Percentiles rank a stretch among this genome's conserved stretches.
Conservation (phyloP, 2,797 vertebrate species). For the Amblyopsis hoosieri region DNA sequence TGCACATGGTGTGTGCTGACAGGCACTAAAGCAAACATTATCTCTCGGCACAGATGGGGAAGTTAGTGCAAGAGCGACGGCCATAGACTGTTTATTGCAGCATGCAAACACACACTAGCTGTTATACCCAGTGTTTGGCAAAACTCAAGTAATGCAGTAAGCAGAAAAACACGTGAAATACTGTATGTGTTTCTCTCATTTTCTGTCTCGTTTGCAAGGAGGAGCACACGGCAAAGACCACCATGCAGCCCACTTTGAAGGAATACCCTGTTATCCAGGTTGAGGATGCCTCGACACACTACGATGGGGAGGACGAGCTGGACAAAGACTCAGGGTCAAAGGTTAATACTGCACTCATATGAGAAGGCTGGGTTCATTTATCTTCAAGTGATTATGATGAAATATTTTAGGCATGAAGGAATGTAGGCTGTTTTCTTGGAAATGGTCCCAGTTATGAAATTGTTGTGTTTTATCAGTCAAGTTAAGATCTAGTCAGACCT, state of each 20-base stretch:
- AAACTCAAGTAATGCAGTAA: too few relatives aligned
- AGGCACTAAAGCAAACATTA: slow-evolving; percentile 23
- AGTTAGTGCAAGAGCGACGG: slow-evolving; percentile 3
- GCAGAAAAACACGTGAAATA: too few relatives aligned
- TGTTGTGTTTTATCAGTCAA: not conserved
- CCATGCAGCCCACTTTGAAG: not conserved
- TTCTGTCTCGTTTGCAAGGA: slow-evolving; percentile 35
- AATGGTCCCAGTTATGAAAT: not conserved
- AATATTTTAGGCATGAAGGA: too few relatives aligned
- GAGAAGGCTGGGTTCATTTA: not conserved
- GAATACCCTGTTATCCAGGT: slow-evolving; percentile 16
- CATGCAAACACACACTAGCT: slow-evolving; percentile 1
- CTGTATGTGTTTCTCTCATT: not conserved
- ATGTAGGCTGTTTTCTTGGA: not conserved
- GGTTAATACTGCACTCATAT: slow-evolving; percentile 45
- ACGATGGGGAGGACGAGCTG: slow-evolving; percentile 58
- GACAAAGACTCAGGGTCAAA: slow-evolving; percentile 71
- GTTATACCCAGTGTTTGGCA: slow-evolving; percentile 7
- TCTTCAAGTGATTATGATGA: not conserved
- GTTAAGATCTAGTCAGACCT: not conserved
- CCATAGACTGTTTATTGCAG: not conserved
- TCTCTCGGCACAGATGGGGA: slow-evolving; percentile 24
- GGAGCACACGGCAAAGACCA: slow-evolving; percentile 19
- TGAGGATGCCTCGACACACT: slow-evolving; percentile 36
- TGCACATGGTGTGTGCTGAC: slow-evolving; percentile 9